phyloP scores from a whole-genome alignment of 2,113 vertebrate genomes.

The Pterocles gutturalis region DNA sequence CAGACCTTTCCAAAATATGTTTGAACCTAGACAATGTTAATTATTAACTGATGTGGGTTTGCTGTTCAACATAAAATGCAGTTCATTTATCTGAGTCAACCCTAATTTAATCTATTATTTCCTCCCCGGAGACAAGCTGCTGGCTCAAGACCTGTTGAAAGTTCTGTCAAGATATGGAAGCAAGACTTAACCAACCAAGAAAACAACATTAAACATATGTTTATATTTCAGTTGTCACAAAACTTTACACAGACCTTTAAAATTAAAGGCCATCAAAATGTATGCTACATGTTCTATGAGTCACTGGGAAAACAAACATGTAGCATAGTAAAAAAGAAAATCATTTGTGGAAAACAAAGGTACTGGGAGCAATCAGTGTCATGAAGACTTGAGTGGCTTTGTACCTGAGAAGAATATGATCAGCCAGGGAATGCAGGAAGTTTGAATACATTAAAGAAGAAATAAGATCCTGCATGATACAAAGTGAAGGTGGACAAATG shows the following conservation, averaged over 20 bases:
- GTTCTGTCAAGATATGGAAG: not conserved
- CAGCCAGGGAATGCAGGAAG: not conserved
- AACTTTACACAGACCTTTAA: not conserved
- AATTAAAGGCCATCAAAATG: constrained; percentile 21
- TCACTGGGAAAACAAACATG: constrained; percentile 4
- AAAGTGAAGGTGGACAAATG: not conserved
- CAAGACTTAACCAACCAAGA: not conserved
- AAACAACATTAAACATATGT: not conserved
- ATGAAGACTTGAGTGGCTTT: not conserved
- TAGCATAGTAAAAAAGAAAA: not conserved
- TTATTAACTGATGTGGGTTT: not conserved
- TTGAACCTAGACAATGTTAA: not conserved
- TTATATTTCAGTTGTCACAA: constrained; percentile 11
- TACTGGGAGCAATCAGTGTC: not conserved
- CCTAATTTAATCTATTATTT: not conserved
- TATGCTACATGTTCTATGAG: not conserved
- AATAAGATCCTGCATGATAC: not conserved
- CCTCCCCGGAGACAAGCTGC: not conserved
- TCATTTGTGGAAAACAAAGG: not conserved
- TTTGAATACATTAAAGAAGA: not conserved
- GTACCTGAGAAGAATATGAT: not conserved
- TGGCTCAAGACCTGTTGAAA: not conserved
- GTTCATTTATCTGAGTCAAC: not conserved
- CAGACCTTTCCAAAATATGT: not conserved
- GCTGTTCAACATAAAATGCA: not conserved